phyloP scores from a whole-genome alignment of 2,797 vertebrate species.

The Chrosomus eos region DNA sequence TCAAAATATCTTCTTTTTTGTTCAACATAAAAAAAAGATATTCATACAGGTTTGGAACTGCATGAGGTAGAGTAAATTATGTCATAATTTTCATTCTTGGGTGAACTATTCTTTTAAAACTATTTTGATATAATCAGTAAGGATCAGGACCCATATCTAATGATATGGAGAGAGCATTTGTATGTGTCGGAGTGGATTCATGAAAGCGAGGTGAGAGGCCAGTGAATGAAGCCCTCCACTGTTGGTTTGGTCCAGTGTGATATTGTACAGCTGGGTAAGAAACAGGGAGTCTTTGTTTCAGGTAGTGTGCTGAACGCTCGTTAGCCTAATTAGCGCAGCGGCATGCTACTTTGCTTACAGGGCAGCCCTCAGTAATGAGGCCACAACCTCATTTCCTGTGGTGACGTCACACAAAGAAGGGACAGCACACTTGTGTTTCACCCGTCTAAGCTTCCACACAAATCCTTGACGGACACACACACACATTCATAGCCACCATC shows the following conservation, averaged over 20 bases:
- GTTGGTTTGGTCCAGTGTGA: slow-evolving; percentile 26
- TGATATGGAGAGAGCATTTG: background rate
- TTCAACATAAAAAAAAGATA: no score
- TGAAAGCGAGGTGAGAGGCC: slow-evolving; percentile 28
- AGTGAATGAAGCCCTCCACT: slow-evolving; percentile 4
- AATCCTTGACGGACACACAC: slow-evolving; percentile 5
- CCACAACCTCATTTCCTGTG: slow-evolving; percentile 56
- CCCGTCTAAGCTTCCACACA: slow-evolving; percentile 28
- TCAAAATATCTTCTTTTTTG: background rate
- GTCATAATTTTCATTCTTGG: background rate
- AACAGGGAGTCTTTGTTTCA: slow-evolving; percentile 55
- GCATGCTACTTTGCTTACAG: slow-evolving; percentile 43
- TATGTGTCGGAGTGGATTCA: background rate
- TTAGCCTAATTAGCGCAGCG: slow-evolving; percentile 48
- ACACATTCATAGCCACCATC: slow-evolving; percentile 23
- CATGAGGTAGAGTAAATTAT: background rate
- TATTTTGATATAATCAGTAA: background rate
- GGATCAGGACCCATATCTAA: background rate
- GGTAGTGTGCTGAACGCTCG: slow-evolving; percentile 27
- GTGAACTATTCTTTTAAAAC: background rate
- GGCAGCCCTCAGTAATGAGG: slow-evolving; percentile 52
- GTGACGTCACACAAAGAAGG: slow-evolving; percentile 48
- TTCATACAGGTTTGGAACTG: background rate
- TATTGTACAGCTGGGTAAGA: slow-evolving; percentile 41
- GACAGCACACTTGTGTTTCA: slow-evolving; percentile 28